Evolutionary conservation across 2,888 invertebrate species (phyloP).

Genomic region (Carcina quercana): DNA sequence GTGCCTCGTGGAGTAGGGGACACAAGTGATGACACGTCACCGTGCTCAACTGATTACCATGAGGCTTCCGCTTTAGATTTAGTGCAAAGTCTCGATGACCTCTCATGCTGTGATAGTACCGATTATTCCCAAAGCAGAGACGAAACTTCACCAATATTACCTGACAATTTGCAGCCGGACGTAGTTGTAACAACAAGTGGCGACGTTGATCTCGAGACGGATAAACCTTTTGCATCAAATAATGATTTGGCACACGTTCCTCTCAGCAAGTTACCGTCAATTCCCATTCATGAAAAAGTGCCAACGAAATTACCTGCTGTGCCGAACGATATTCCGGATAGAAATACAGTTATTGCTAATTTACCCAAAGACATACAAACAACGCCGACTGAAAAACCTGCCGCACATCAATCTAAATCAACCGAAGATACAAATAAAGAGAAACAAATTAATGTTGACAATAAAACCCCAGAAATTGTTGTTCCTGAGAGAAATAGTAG

Average conservation of each 20-base stretch:
- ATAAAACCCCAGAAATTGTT: no score
- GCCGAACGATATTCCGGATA: constrained; percentile 25
- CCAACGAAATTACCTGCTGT: constrained; percentile 30
- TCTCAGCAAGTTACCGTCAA: constrained; percentile 48
- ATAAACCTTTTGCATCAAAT: constrained; percentile 21
- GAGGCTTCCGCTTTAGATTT: constrained; percentile 64
- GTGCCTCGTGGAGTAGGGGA: constrained; percentile 44
- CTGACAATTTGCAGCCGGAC: constrained; percentile 25
- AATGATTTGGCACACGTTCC: constrained; percentile 36
- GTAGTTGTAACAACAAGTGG: constrained; percentile 22
- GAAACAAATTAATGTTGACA: no score
- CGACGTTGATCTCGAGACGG: constrained; percentile 16
- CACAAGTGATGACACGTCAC: constrained; percentile 62
- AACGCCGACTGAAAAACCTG: no score
- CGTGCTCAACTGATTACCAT: constrained; percentile 66
- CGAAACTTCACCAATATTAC: constrained; percentile 39
- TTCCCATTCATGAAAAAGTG: constrained; percentile 44
- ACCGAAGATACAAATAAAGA: no score
- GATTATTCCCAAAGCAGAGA: constrained; percentile 67
- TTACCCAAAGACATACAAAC: constrained; percentile 9
- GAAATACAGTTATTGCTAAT: constrained; percentile 20
- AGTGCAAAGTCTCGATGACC: constrained; percentile 56
- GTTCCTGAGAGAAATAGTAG: no score
- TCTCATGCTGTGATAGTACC: constrained; percentile 56
- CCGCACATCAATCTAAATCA: no score